These are phyloP conservation scores for Epirrhoe tristata DNA, from an alignment of 2,888 invertebrate species.

Conservation along the genomic window DNA sequence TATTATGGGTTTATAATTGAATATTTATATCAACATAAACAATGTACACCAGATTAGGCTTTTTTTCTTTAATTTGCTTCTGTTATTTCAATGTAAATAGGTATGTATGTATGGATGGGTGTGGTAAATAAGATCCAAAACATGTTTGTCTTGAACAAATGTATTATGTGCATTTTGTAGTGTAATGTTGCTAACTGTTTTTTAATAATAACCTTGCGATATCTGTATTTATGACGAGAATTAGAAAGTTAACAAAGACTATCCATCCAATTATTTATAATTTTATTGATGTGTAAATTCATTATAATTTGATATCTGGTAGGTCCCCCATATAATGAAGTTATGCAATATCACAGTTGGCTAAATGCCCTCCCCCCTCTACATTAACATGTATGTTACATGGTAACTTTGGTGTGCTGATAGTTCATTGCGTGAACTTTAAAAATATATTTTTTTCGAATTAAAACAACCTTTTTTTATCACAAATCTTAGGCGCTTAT, in stretches of 20 bases:
- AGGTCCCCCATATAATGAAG: not conserved
- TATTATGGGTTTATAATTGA: slow-evolving; percentile 40
- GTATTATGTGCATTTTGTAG: slow-evolving; percentile 43
- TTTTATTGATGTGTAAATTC: not conserved
- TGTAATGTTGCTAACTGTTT: slow-evolving; percentile 37
- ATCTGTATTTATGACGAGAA: slow-evolving; percentile 2
- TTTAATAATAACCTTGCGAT: slow-evolving; percentile 29
- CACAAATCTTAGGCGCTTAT: not conserved
- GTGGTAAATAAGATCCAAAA: slow-evolving; percentile 46
- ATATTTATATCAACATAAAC: slow-evolving; percentile 31
- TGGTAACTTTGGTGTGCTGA: slow-evolving; percentile 67
- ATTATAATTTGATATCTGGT: not conserved
- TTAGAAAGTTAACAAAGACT: not conserved
- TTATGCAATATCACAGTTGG: slow-evolving; percentile 4
- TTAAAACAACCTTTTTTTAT: slow-evolving; percentile 46
- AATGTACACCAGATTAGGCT: slow-evolving; percentile 24
- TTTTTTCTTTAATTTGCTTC: slow-evolving; percentile 33
- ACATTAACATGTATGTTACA: slow-evolving; percentile 58
- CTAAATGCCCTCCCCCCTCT: slow-evolving; percentile 1
- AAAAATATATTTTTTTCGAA: slow-evolving; percentile 74
- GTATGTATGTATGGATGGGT: slow-evolving; percentile 47
- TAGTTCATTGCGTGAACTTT: slow-evolving; percentile 67
- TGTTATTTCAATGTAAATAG: slow-evolving; percentile 56
- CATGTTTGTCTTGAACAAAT: slow-evolving; percentile 52
- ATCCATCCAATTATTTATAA: not conserved